A percentile compares a stretch with the other conserved stretches of the same genome.
phyloP scores from a whole-genome alignment of 2,113 vertebrate genomes.

The Herpetotheres cachinnans region DNA sequence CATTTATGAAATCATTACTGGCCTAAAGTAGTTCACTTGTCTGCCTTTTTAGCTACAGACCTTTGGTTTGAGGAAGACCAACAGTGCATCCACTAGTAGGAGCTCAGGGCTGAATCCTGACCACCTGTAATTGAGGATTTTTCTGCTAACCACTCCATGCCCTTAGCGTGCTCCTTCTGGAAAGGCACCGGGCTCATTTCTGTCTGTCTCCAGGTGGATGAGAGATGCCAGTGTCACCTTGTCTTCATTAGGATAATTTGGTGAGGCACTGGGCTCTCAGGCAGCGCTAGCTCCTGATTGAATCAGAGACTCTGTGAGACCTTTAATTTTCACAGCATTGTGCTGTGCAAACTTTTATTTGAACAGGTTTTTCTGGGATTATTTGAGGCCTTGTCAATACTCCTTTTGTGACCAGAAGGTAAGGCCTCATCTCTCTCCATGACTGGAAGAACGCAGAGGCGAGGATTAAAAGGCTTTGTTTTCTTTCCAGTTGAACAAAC shows the following conservation, averaged over 20 bases:
- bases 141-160: background rate
- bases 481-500: slow-evolving; percentile 1
- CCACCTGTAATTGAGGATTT: background rate
- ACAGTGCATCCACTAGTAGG: background rate
- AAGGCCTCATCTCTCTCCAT: background rate
- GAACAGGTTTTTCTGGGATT: background rate
- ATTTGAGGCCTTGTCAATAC: background rate
- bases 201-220: background rate
- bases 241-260: background rate
- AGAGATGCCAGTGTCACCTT: background rate
- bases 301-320: background rate
- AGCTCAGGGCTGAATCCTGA: background rate
- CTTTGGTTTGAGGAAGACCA: background rate
- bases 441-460: background rate
- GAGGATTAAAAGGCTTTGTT: background rate
- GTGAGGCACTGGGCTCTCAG: background rate
- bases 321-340: background rate
- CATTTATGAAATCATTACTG: slow-evolving; percentile 53
- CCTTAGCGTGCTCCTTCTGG: background rate
- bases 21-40: slow-evolving; percentile 24
- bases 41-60: slow-evolving; percentile 20
- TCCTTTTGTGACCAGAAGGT: background rate
- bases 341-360: slow-evolving; percentile 2
- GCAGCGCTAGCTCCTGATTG: background rate
- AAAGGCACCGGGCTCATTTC: background rate